Evolutionary conservation across 1,140 invertebrate species (phyloP), one percentile per base, ranked within the genome.

Genomic region (Caenorhabditis remanei): DNA sequence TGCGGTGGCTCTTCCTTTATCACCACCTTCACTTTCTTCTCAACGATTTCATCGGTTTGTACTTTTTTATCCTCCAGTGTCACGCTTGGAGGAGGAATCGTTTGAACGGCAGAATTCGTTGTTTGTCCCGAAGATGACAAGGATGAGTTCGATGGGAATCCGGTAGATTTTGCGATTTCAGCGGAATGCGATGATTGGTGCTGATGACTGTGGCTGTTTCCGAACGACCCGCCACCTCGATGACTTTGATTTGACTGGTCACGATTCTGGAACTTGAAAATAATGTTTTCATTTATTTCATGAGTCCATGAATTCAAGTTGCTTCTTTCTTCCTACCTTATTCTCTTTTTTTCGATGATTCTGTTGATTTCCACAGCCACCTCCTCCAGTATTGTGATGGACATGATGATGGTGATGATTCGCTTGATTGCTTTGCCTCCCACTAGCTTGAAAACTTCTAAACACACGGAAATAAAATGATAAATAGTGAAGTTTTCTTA

Each of bases 181-280:
- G 41, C 7, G 2, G 71, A 48, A 19, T 79, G 61, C 7, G 19
- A 21, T 32, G 24, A 24, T 32, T 63, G 61, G 32, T 63, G 9
- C 9, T 63, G 61, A 32, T 63, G 24, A 2, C 5, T 21, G 24
- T 63, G 14, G 61, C 32, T 63, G 24, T 40, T 63, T 63, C 9
- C 13, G 9, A 32, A 32, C 9, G 19, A 32, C 32, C 32, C 61
- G 5, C 71, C 71, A 21, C 67, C 43, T 16, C 71, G 71, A 53
- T 79, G 46, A 24, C 71, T 79, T 50, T 79, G 43, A 24, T 79
- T 79, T n/a, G 71, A 79, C 13, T 46, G 71, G 53, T 79, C 71
- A 1, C 71, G 71, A 53, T 79, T 79, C 71, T 79, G 43, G 21
- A 79, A 79, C 19, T 32, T 13, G 19, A 46, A 19, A 32, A 2